Percentiles rank a stretch among this genome's conserved stretches.
phyloP scores from a whole-genome alignment of 2,888 invertebrate species.

The Tetranychus piercei region DNA sequence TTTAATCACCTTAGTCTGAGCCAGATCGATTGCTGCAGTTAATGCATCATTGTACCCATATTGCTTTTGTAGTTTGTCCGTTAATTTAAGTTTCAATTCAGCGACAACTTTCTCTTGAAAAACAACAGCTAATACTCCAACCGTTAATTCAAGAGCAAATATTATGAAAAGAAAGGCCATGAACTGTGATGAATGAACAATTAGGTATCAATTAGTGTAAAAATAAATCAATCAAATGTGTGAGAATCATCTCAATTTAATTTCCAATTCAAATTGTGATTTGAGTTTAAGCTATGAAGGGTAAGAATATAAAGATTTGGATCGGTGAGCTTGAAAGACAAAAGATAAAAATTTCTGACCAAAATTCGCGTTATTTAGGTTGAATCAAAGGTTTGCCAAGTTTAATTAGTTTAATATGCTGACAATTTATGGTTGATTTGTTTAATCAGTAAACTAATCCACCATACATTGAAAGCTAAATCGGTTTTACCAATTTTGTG shows the following conservation, averaged over 20 bases:
- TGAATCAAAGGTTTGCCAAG: too few species aligned
- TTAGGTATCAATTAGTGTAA: background rate
- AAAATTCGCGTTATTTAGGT: too few species aligned
- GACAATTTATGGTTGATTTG: too few species aligned
- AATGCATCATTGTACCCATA: conserved; percentile 34
- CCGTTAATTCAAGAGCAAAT: conserved; percentile 35
- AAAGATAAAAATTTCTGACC: too few species aligned
- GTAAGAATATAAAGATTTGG: background rate
- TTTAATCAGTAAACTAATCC: too few species aligned
- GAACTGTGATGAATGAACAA: conserved; percentile 31
- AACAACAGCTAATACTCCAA: conserved; percentile 34
- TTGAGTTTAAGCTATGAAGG: background rate
- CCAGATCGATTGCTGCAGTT: conserved; percentile 35
- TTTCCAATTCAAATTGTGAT: background rate
- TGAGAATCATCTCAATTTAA: background rate
- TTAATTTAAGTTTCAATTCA: conserved; percentile 33
- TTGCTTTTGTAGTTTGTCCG: conserved; percentile 31
- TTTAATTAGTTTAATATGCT: too few species aligned
- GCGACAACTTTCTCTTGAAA: conserved; percentile 30
- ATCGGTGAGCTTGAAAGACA: too few species aligned
- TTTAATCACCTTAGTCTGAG: conserved; percentile 24
- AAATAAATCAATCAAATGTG: background rate
- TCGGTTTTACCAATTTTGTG: too few species aligned
- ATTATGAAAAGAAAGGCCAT: conserved; percentile 36
- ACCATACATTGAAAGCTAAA: too few species aligned